A percentile compares a stretch with the other conserved stretches of the same genome.
Conservation (phyloP, 2,113 vertebrate genomes). For the Rhizomys pruinosus region DNA sequence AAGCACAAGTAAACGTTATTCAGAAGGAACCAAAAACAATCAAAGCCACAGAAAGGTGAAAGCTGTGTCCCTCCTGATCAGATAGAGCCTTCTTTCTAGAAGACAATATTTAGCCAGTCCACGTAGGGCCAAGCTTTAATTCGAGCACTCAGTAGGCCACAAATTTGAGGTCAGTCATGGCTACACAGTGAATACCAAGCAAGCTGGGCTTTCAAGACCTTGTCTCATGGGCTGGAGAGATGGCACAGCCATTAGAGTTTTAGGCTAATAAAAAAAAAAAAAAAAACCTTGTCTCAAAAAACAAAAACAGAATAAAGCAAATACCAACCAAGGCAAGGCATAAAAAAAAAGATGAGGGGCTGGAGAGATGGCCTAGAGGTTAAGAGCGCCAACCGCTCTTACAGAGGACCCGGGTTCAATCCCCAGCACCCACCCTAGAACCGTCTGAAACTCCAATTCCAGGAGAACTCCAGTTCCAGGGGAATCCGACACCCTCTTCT, state of each 20-base stretch:
- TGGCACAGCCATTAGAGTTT: neutral
- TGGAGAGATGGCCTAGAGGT: no score
- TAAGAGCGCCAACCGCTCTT: no score
- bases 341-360: no score
- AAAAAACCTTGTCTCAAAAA: neutral
- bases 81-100: neutral
- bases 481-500: no score
- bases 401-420: no score
- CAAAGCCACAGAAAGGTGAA: neutral
- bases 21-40: neutral
- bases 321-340: no score
- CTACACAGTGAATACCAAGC: neutral
- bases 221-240: neutral
- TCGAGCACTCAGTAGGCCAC: neutral
- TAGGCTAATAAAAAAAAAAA: no score
- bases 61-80: neutral
- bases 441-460: no score
- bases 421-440: no score
- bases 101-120: neutral
- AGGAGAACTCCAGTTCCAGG: no score
- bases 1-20: neutral
- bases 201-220: neutral
- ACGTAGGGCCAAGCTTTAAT: neutral
- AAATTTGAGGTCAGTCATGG: neutral
- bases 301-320: no score